Evolutionary conservation across 2,888 invertebrate genomes (phyloP), one percentile per base, ranked within the genome.

Genomic region (Unio delphinus): DNA sequence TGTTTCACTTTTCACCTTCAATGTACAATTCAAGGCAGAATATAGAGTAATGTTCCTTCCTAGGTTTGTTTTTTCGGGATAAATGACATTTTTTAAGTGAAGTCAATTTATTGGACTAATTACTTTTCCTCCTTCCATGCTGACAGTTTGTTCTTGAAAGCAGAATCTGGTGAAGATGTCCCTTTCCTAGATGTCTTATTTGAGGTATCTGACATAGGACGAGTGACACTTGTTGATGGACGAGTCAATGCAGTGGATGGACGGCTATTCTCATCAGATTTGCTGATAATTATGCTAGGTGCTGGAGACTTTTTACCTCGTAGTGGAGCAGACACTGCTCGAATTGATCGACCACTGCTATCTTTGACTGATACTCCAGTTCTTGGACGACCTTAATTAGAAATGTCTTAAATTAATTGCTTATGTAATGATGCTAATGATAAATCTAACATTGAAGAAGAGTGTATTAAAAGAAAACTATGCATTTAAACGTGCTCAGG

Each of bases 291-390:
- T 23, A 79, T 71, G 65, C 77, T 78, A 17, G 69, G 73, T 57
- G 65, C 61, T n/a, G 75, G 79, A 20, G 78, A 72, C 62, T 79
- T 80, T 60, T 79, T 80, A 55, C 73, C 68, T 45, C 71, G 69
- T n/a, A 75, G 76, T 20, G 80, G 80, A 18, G 81, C 81, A 23
- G 83, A 83, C 18, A 75, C 79, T 5, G 79, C 80, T 18, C 80
- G 71, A 63, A 45, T 45, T 45, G 45, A 15, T 45, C 45, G 11
- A 45, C 45, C 45, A 45, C 45, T 45, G 45, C 45, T 45, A 45
- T 45, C 45, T 45, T 45, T 45, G 45, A 15, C 15, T 11, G 45
- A 45, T 45, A 15, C 45, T 45, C 45, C 63, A 45, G 45, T 45
- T 45, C 15, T 45, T 17, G 81, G 79, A 60, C 81, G 68, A 30